Percentiles rank a stretch among this genome's conserved stretches.
These are phyloP conservation scores for Anagrus nilaparvatae DNA, from an alignment of 1,140 invertebrate genomes.

Conservation along the genomic window DNA sequence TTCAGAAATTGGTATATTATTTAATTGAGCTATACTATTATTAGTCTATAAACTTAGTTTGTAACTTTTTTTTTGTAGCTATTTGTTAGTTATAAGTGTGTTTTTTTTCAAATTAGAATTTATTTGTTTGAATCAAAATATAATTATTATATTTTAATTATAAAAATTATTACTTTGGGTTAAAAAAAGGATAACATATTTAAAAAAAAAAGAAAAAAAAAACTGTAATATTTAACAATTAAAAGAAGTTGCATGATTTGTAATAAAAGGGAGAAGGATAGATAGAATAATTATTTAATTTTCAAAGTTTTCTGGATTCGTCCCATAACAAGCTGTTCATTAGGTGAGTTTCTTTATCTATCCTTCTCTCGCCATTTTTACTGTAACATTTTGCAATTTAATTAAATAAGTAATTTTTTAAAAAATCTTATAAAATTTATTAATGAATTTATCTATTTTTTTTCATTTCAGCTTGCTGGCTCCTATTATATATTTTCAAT, in stretches of 20 bases:
- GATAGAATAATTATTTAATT: slow-evolving; percentile 31
- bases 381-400: no score
- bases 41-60: no score
- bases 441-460: background rate
- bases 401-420: no score
- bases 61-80: no score
- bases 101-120: no score
- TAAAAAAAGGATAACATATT: slow-evolving; percentile 3
- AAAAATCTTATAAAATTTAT: background rate
- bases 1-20: no score
- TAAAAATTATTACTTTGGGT: no score
- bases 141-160: no score
- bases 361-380: slow-evolving; percentile 36
- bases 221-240: slow-evolving; percentile 13
- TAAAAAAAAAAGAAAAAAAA: background rate
- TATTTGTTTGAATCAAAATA: no score
- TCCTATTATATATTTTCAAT: slow-evolving; percentile 16
- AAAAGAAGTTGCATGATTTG: slow-evolving; percentile 19
- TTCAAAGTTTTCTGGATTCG: slow-evolving; percentile 22
- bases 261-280: slow-evolving; percentile 39
- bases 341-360: slow-evolving; percentile 43
- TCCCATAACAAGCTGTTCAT: no score
- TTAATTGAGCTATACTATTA: no score
- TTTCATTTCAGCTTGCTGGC: slow-evolving; percentile 28
- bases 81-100: no score